Conservation (phyloP, 2,888 invertebrate genomes). For the Slavum lentiscoides region DNA sequence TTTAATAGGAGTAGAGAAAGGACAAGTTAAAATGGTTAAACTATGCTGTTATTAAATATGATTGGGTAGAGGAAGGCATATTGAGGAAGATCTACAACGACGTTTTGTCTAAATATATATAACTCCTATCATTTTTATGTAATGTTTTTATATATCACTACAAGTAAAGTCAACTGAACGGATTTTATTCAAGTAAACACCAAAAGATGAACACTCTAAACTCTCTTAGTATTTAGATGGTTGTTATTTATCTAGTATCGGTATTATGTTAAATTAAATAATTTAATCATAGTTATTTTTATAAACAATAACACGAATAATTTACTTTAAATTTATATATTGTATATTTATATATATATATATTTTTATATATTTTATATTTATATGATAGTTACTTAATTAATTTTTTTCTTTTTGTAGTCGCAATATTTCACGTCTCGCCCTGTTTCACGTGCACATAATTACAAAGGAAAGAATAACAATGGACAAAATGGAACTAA, state of each 20-base stretch:
- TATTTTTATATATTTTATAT: background rate
- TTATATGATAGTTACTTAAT: background rate
- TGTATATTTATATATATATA: background rate
- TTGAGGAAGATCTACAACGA: no score
- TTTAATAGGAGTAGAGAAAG: no score
- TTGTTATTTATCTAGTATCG: background rate
- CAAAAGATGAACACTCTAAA: background rate
- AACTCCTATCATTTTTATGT: no score
- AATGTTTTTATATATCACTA: no score
- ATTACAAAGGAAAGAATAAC: slow-evolving; percentile 27
- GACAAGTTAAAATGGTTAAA: no score
- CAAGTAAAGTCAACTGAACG: no score
- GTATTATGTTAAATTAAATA: background rate
- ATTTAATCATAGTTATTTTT: background rate
- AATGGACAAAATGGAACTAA: slow-evolving; percentile 19
- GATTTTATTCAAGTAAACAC: no score
- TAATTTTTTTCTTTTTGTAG: background rate
- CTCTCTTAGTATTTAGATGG: background rate
- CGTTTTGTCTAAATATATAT: no score
- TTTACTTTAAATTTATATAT: background rate
- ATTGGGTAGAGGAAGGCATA: no score
- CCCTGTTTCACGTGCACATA: slow-evolving; percentile 42
- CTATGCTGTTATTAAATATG: no score
- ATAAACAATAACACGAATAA: background rate
- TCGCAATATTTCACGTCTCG: slow-evolving; percentile 5